Base-by-base conservation (phyloP, 2,113 vertebrate genomes). In the Anser brachyrhynchus region DNA sequence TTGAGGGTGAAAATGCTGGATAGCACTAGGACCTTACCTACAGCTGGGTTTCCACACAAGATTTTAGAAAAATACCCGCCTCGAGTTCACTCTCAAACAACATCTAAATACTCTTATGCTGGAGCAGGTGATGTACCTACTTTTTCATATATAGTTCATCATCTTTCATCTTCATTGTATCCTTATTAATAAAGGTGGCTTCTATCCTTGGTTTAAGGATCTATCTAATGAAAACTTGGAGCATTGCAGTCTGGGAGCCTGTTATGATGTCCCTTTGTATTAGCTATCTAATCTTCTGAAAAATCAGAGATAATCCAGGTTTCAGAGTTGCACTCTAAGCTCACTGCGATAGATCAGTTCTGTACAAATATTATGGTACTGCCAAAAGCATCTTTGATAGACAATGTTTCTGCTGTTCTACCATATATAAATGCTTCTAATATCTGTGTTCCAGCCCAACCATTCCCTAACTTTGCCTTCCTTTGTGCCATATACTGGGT, bases 371-470 rank as follows among this genome's bases (percentile, higher is more conserved):
- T 23, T 75, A 70, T 54, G 39, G 37, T 72, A 26, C 33, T 69
- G 52, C 23, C 49, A 37, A 44, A 43, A 20, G 20, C 14, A 9
- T 22, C 71, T 95, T 49, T 62, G 85, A 23, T 33, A 23, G 9
- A 15, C 31, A 12, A 8, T 61, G 26, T 39, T 54, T 87, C 46
- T 87, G 65, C 52, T 33, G 46, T 43, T 21, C 20, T 87, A 77
- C 54, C 3, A 4, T 33, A 3, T 69, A 20, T 59, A 33, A 74
- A 65, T 0, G 1, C 58, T 72, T 79, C 39, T 66, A 65, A 57
- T 4, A 13, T 0, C 0, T 20, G 3, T 83, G 37, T 75, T 35
- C 6, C 12, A 70, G 44, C 35, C n/a, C 41, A 49, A 12, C 33
- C 3, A 0, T 77, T 85, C 35, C 43, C 62, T 87, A 16, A 31